A percentile compares a stretch with the other conserved stretches of the same genome.
Evolutionary conservation across 2,797 vertebrate genomes (phyloP).

Genomic region (Brachyalestes nurse): DNA sequence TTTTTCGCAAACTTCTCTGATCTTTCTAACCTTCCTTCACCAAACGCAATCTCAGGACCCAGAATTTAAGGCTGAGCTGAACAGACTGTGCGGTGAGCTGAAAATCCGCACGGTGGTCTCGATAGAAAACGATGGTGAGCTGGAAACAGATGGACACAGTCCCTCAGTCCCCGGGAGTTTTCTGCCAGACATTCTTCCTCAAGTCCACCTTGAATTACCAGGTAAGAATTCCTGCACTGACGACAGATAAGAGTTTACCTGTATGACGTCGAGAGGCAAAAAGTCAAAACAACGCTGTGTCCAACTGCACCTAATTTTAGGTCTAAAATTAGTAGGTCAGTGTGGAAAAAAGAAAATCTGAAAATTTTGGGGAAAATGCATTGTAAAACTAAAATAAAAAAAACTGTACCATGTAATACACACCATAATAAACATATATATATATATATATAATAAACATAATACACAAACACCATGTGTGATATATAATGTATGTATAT

Average conservation of each 20-base stretch:
- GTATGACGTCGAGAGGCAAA: too few relatives aligned
- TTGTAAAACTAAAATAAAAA: too few relatives aligned
- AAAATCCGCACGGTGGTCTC: rapidly evolving
- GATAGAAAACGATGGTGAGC: conserved; percentile 53
- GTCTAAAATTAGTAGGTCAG: too few relatives aligned
- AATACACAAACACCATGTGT: too few relatives aligned
- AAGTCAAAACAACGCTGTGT: too few relatives aligned
- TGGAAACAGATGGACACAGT: conserved; percentile 72
- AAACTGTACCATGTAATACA: too few relatives aligned
- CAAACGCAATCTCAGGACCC: conserved; percentile 50
- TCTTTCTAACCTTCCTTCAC: conserved; percentile 71
- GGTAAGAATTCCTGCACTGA: conserved; percentile 11
- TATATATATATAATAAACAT: too few relatives aligned
- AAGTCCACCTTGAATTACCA: conserved; percentile 39
- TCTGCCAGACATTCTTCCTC: conserved; percentile 46
- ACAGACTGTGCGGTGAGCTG: conserved; percentile 26
- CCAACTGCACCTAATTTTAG: too few relatives aligned
- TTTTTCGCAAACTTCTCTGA: conserved; percentile 39
- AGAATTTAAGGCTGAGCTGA: conserved; percentile 51
- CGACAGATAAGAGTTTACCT: too few relatives aligned
- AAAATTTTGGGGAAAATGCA: background rate
- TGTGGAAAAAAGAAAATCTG: background rate
- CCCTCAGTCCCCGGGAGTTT: rapidly evolving
- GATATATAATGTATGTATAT: too few relatives aligned
- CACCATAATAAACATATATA: too few relatives aligned